Conservation (phyloP, 2,888 invertebrate species). For the Parascotia fuliginaria region DNA sequence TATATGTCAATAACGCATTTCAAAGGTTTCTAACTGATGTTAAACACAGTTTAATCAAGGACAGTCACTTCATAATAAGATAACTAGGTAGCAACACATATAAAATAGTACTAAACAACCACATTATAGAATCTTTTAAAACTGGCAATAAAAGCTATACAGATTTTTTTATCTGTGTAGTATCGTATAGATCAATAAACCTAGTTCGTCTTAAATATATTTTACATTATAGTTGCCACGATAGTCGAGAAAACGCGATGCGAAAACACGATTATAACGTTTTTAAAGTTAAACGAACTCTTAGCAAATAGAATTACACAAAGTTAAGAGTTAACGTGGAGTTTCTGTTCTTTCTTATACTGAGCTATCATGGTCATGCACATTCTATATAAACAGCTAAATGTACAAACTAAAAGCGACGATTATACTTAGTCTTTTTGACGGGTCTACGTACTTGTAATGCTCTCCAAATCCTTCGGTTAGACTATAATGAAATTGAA, state of each 20-base stretch:
- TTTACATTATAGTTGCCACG: no score
- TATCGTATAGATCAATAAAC: no score
- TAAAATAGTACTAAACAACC: no score
- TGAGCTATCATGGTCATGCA: background rate
- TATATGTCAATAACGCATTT: constrained; percentile 22
- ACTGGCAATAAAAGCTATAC: no score
- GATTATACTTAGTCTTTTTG: constrained; percentile 19
- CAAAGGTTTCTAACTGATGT: constrained; percentile 4
- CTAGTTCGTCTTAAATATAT: no score
- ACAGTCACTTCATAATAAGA: background rate
- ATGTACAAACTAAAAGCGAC: constrained; percentile 27
- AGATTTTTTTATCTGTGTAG: no score
- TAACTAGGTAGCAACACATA: no score
- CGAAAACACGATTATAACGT: no score
- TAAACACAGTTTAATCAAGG: background rate
- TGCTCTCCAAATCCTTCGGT: constrained; percentile 92
- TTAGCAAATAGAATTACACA: no score
- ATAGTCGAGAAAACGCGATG: no score
- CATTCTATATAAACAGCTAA: background rate
- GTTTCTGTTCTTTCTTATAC: background rate
- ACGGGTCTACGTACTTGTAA: constrained; percentile 89
- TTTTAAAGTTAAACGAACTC: no score
- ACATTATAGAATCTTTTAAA: no score
- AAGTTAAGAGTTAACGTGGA: background rate
- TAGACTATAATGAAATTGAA: constrained; percentile 83